These are phyloP conservation scores for Pogona vitticeps DNA, from an alignment of 2,113 vertebrate species.

Conservation along the genomic window DNA sequence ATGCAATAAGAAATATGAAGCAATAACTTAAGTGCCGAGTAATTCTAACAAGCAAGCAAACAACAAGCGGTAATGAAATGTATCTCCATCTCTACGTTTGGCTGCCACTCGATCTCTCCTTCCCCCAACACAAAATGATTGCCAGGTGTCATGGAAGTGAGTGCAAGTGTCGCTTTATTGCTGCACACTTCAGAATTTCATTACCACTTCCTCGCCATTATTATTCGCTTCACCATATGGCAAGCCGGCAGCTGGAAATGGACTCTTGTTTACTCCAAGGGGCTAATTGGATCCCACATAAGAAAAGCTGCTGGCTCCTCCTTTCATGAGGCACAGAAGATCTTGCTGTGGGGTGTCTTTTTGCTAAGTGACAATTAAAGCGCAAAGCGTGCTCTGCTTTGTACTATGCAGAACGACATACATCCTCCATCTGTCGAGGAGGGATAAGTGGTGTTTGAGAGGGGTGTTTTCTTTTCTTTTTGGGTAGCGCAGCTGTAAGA, in stretches of 20 bases:
- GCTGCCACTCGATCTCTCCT: not conserved
- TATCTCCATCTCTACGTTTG: not conserved
- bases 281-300: not conserved
- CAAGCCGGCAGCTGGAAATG: not conserved
- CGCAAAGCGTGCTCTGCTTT: not conserved
- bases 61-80: no score
- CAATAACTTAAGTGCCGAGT: no score
- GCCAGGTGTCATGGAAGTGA: not conserved
- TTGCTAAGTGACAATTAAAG: conserved; percentile 21
- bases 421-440: conserved; percentile 17
- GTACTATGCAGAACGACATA: not conserved
- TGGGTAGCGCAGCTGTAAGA: not conserved
- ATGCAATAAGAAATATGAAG: no score
- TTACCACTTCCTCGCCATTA: not conserved
- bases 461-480: not conserved
- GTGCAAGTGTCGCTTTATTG: not conserved
- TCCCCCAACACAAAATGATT: not conserved
- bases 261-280: conserved; percentile 7
- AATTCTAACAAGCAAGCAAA: no score
- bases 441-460: not conserved
- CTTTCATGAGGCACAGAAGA: not conserved
- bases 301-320: not conserved
- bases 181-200: not conserved
- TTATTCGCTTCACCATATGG: not conserved
- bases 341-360: conserved; percentile 15